Conservation (phyloP, 2,113 vertebrate species). For the Propithecus coquereli region DNA sequence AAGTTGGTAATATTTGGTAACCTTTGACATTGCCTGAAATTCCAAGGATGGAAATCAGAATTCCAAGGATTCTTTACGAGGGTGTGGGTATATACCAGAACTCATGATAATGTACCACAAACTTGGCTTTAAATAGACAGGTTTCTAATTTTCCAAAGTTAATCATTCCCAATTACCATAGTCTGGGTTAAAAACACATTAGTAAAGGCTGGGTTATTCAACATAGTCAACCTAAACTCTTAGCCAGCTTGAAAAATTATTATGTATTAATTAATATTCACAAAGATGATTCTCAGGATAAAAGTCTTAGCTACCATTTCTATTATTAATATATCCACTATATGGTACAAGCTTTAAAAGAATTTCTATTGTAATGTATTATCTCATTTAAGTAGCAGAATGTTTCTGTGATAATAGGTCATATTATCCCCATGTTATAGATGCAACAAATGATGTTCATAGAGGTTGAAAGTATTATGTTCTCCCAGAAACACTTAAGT, state of each 20-base stretch:
- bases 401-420: neutral
- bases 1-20: neutral
- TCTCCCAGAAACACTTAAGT: neutral
- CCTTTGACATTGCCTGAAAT: neutral
- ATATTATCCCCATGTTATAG: neutral
- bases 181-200: neutral
- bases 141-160: neutral
- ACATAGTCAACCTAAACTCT: neutral
- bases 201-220: neutral
- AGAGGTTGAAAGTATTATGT: neutral
- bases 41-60: slow-evolving; percentile 1
- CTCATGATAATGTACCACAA: neutral
- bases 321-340: neutral
- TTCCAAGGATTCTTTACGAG: slow-evolving; percentile 10
- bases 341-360: neutral
- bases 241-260: neutral
- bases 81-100: neutral
- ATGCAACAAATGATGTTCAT: neutral
- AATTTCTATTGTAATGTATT: neutral
- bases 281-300: neutral
- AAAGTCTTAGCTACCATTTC: neutral
- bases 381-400: slow-evolving; percentile 9
- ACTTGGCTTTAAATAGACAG: neutral
- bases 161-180: neutral
- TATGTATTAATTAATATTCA: neutral